A percentile compares a stretch with the other conserved stretches of the same genome.
Evolutionary conservation across 2,888 invertebrate species (phyloP).

Genomic region (Kuschelorhynchus macadamiae): DNA sequence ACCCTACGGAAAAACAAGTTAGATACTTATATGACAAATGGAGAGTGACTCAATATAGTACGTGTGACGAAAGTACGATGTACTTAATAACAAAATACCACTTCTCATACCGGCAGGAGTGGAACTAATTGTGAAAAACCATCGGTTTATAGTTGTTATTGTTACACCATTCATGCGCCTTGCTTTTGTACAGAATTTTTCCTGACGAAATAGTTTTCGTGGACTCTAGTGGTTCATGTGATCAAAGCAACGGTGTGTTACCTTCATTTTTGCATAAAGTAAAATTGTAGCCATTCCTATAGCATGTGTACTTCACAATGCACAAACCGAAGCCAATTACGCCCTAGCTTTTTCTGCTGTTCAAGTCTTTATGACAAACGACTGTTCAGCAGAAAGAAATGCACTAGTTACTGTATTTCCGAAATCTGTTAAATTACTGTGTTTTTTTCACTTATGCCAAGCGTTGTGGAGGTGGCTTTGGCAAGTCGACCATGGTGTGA

Average conservation of each 20-base stretch:
- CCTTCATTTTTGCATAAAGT: background rate
- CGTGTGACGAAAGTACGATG: background rate
- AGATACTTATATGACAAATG: conserved; percentile 1
- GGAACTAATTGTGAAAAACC: background rate
- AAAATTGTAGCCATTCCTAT: conserved; percentile 3
- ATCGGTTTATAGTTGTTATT: conserved; percentile 1
- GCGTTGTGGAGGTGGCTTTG: background rate
- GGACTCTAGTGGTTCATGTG: conserved; percentile 1
- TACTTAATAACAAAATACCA: conserved; percentile 3
- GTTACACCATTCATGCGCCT: background rate
- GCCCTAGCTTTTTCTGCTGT: background rate
- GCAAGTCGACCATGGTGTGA: conserved; percentile 2
- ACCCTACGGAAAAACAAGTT: conserved; percentile 8
- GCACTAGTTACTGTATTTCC: too few species aligned
- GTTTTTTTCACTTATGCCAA: too few species aligned
- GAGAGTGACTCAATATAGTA: background rate
- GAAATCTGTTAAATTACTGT: too few species aligned
- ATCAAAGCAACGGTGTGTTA: conserved; percentile 3
- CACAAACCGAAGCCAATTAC: conserved; percentile 1
- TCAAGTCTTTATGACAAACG: too few species aligned
- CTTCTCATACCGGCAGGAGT: background rate
- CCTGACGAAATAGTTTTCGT: background rate
- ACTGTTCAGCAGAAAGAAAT: too few species aligned
- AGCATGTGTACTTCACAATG: background rate
- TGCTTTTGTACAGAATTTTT: background rate